phyloP scores from a whole-genome alignment of 2,113 vertebrate species.

The Strigops habroptila region DNA sequence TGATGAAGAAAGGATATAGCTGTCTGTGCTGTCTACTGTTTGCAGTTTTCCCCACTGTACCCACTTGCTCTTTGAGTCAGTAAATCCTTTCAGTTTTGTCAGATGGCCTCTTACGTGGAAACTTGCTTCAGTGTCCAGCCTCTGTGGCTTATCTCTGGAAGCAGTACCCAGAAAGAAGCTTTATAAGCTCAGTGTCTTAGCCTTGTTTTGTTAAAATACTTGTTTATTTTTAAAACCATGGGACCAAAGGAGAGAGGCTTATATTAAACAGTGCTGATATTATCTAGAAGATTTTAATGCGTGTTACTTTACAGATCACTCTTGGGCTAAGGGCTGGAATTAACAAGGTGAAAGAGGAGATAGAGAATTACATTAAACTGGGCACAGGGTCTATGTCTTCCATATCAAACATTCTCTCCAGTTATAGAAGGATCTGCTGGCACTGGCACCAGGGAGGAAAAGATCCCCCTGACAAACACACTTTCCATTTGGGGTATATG shows the following conservation, averaged over 20 bases:
- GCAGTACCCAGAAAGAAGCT: conserved; percentile 17
- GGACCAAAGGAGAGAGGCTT: background rate
- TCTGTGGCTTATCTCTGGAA: conserved; percentile 17
- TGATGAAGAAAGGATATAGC: background rate
- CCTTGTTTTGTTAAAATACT: conserved; percentile 41
- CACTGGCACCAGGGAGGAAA: background rate
- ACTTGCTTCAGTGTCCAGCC: background rate
- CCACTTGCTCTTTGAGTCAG: background rate
- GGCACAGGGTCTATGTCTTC: background rate
- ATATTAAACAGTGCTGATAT: conserved; percentile 39
- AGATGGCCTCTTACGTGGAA: conserved; percentile 2
- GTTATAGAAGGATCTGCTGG: background rate
- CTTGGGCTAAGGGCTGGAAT: background rate
- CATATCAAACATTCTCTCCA: background rate
- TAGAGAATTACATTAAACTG: background rate
- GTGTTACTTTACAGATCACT: conserved; percentile 15
- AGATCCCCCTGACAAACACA: background rate
- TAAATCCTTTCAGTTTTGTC: conserved; percentile 32
- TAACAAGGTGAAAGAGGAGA: background rate
- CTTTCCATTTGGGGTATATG: background rate
- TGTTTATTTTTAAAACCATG: conserved; percentile 41
- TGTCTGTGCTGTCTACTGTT: background rate
- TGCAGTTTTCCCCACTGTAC: background rate
- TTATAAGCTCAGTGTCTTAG: conserved; percentile 42
- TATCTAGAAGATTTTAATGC: conserved; percentile 43